Base-by-base conservation (phyloP, 1,140 invertebrate species). In the Nasonia vitripennis region DNA sequence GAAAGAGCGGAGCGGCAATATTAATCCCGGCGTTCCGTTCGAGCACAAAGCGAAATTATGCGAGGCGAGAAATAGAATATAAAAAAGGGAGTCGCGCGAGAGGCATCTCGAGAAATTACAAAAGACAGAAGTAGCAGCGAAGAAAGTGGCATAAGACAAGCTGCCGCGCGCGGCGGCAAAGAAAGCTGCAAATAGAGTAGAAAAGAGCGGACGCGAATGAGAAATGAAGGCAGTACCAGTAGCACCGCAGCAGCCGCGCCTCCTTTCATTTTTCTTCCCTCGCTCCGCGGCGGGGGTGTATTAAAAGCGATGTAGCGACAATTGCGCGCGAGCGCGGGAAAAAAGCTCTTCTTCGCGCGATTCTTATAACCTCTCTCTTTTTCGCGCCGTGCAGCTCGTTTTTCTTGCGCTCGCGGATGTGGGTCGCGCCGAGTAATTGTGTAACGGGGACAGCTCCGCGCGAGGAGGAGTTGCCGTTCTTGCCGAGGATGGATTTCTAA, bases 191-290 rank as follows among this genome's bases (percentile, higher is more conserved):
- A 78, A 78, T 55, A 78, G 55, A 78, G 27, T 78, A 55, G 68
- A 71, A 62, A 62, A 62, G 17, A 45, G 20, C 12, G 20, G 55
- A 62, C 34, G 67, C 14, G 23, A 73, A 82, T 27, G 77, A 78
- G 80, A 87, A 82, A 62, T 31, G 83, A 75, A 20, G 74, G 41
- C 12, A 34, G 17, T 45, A 78, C 31, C 68, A 81, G 31, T 27
- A 27, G 27, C 27, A 27, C 27, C 34, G 81, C 37, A 55, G 27
- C 34, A 37, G 45, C 62, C 48, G 81, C 68, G 48, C 68, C 83
- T 87, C 83, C 84, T 88, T 89, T 88, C 87, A 89, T 89, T 87
- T 77, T 88, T 74, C 62, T 34, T 55, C 78, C 80, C 27, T 34
- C 78, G 77, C 27, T 34, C 31, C 78, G 68, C 34, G 23, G 14